These are phyloP conservation scores for Cylas formicarius DNA, from an alignment of 1,140 invertebrate species.

Conservation along the genomic window DNA sequence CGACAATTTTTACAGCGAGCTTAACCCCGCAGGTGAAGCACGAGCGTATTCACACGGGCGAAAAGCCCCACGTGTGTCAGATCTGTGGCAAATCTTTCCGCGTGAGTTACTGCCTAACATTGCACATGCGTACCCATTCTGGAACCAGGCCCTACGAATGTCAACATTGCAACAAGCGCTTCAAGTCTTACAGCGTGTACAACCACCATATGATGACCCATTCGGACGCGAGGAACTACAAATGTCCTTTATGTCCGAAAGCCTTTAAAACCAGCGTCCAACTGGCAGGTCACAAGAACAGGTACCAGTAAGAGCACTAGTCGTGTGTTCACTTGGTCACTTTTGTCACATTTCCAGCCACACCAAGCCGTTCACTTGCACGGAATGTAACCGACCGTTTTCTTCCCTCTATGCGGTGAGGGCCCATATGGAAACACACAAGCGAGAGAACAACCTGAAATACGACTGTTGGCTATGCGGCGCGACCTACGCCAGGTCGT, in stretches of 20 bases:
- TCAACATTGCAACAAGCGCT: conserved; percentile 62
- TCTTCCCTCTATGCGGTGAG: conserved; percentile 64
- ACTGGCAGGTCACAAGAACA: conserved; percentile 64
- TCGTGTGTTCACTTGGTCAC: not conserved
- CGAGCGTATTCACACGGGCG: conserved; percentile 74
- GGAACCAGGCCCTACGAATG: conserved; percentile 66
- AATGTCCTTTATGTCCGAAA: conserved; percentile 65
- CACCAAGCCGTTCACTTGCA: conserved; percentile 67
- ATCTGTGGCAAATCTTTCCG: conserved; percentile 72
- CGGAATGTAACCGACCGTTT: conserved; percentile 64
- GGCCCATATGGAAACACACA: conserved; percentile 62
- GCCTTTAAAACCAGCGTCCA: conserved; percentile 69
- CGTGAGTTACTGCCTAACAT: conserved; percentile 68
- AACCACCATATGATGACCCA: conserved; percentile 66
- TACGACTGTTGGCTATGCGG: conserved; percentile 64
- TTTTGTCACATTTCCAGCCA: conserved; percentile 46
- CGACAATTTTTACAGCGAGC: no score
- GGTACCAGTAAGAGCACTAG: conserved; percentile 3
- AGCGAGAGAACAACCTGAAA: conserved; percentile 61
- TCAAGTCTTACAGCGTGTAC: conserved; percentile 67
- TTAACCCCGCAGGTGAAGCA: conserved; percentile 69
- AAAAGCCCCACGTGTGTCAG: conserved; percentile 71
- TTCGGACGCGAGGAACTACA: conserved; percentile 60
- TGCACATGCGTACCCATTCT: conserved; percentile 72
- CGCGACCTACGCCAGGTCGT: conserved; percentile 62